Evolutionary conservation across 2,113 vertebrate species (phyloP).

Genomic region (Anguilla japonica): DNA sequence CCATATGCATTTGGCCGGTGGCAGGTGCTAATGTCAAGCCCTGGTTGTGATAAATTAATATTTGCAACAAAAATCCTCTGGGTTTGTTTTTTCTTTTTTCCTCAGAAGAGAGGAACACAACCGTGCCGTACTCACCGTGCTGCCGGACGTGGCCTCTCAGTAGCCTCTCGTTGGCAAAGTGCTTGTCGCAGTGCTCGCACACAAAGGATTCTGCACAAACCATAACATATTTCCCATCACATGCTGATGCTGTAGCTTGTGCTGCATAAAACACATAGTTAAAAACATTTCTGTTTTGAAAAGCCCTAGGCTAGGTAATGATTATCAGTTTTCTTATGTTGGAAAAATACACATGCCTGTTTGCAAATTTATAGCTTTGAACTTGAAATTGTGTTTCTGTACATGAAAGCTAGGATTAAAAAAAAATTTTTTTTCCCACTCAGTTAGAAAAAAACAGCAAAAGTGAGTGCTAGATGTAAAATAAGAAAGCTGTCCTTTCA

Average conservation of each 20-base stretch:
- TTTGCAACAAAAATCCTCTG: too few relatives aligned
- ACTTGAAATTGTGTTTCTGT: background rate
- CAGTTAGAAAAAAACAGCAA: too few relatives aligned
- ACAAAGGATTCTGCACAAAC: conserved; percentile 64
- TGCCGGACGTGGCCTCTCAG: conserved; percentile 65
- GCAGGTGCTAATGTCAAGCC: too few relatives aligned
- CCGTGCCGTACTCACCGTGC: conserved; percentile 48
- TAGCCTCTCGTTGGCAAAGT: conserved; percentile 72
- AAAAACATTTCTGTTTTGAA: too few relatives aligned
- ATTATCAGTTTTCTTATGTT: background rate
- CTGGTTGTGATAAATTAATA: too few relatives aligned
- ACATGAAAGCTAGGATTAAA: too few relatives aligned
- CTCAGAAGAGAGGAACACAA: background rate
- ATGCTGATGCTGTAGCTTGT: background rate
- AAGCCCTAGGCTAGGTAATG: background rate
- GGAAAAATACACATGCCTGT: background rate
- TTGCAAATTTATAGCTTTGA: background rate
- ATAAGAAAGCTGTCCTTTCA: too few relatives aligned
- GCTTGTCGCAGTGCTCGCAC: conserved; percentile 70
- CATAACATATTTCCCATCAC: conserved; percentile 6
- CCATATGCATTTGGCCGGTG: too few relatives aligned
- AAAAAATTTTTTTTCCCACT: too few relatives aligned
- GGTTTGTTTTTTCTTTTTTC: too few relatives aligned
- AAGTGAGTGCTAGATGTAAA: too few relatives aligned
- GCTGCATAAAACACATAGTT: background rate